A percentile compares a stretch with the other conserved stretches of the same genome.
Conservation (phyloP, 2,888 invertebrate species). For the Phaonia tiefii region DNA sequence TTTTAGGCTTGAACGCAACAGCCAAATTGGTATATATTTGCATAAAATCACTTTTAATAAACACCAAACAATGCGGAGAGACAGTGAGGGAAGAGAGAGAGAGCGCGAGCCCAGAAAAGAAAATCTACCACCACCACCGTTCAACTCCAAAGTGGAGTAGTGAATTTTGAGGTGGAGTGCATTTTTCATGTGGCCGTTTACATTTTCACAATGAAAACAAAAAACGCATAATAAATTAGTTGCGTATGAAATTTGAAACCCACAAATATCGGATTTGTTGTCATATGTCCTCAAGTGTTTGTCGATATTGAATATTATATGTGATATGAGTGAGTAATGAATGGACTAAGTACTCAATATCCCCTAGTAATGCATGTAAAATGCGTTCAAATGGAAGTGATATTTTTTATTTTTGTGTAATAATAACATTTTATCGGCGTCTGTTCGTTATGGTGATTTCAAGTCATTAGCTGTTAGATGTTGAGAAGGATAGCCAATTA, state of each 20-base stretch:
- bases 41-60: conserved; percentile 61
- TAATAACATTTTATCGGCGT: neutral
- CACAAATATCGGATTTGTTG: conserved; percentile 9
- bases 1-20: conserved; percentile 59
- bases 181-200: neutral
- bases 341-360: neutral
- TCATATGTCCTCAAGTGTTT: conserved; percentile 47
- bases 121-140: neutral
- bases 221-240: conserved; percentile 50
- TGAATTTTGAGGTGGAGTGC: neutral
- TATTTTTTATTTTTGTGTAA: neutral
- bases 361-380: neutral
- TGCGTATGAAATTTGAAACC: conserved; percentile 24
- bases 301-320: neutral
- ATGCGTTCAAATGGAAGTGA: conserved; percentile 18
- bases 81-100: neutral
- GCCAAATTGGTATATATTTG: conserved; percentile 58
- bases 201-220: conserved; percentile 45
- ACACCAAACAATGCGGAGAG: conserved; percentile 12
- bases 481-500: neutral
- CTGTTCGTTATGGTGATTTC: neutral
- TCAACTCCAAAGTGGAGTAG: neutral
- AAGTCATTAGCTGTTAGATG: neutral
- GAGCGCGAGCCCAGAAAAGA: neutral
- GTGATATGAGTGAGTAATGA: conserved; percentile 18